Evolutionary conservation across 64 coral and sea anemone species (phyloP), one percentile per base, ranked within the genome.

Genomic region (Stichodactyla helianthus): DNA sequence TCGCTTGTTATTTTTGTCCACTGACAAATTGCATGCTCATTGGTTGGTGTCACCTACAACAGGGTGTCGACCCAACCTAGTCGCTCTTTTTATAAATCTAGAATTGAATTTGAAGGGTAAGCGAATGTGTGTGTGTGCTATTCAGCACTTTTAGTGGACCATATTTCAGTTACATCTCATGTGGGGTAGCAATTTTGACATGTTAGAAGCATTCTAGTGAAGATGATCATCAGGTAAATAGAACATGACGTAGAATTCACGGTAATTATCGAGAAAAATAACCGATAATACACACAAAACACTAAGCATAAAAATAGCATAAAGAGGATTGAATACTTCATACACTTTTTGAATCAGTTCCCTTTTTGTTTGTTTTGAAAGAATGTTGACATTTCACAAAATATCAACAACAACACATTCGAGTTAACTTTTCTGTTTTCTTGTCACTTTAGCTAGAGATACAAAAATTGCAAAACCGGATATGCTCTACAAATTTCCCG

Each of bases 381-480:
- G 12, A 19, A 12, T 74, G 68, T 74, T 74, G 68, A 74, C 68
- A 74, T 5, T 23, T 74, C 22, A 26, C 9, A 74, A 27, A 74
- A 74, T 4, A 74, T 27, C 23, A 74, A 74, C 23, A 74, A 74
- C 68, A 74, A 74, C 68, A 74, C 23, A 74, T 28, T 74, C 10
- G 23, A 65, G 7, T 80, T 87, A 44, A 83, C 83, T 50, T 55
- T 79, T 84, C 85, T 62, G 54, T 71, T 85, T 27, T 9, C 68
- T 74, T 13, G 68, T 31, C 68, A 74, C 53, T 26, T 91, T 91
- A 91, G 82, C 85, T 94, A 88, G 87, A 94, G 93, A 82, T 92
- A 54, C 64, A 95, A 89, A 87, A 95, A 92, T 92, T 89, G 64
- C 94, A 89, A 83, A 64, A 86, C 87, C 68, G 68, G 25, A 31